These are phyloP conservation scores for Parapristionchus giblindavisi DNA, from an alignment of 2,888 invertebrate genomes.

Conservation along the genomic window DNA sequence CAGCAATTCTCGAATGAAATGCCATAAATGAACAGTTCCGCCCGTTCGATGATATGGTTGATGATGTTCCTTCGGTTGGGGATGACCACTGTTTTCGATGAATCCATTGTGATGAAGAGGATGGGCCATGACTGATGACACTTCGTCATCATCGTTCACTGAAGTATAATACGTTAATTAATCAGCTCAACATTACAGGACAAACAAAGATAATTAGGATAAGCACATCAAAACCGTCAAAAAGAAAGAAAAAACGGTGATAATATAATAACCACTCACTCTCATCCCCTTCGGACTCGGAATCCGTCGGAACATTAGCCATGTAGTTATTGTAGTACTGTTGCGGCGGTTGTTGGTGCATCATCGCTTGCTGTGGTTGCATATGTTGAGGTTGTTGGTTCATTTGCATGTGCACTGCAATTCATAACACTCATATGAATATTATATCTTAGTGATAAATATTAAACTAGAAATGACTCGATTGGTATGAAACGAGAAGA, in stretches of 20 bases:
- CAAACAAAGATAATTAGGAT: background rate
- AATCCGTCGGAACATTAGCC: constrained; percentile 18
- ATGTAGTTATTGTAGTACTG: background rate
- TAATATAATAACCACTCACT: background rate
- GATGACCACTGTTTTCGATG: background rate
- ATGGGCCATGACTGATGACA: background rate
- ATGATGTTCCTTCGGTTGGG: background rate
- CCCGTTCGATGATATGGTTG: constrained; percentile 31
- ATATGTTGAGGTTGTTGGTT: background rate
- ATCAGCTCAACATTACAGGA: background rate
- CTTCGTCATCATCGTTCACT: constrained; percentile 54
- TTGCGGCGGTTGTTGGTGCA: background rate
- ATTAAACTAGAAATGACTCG: too few relatives aligned
- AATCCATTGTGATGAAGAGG: background rate
- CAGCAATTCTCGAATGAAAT: constrained; percentile 94
- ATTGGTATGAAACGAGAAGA: too few relatives aligned
- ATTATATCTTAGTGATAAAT: too few relatives aligned
- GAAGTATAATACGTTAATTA: background rate
- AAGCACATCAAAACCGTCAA: background rate
- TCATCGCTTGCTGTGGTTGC: background rate
- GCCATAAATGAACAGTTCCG: constrained; percentile 90
- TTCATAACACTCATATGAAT: too few relatives aligned
- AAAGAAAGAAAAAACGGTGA: background rate
- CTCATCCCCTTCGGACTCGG: constrained; percentile 37
- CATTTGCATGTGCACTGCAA: background rate